Evolutionary conservation across 2,113 vertebrate species (phyloP), one percentile per base, ranked within the genome.

Genomic region (Hystrix brachyura): DNA sequence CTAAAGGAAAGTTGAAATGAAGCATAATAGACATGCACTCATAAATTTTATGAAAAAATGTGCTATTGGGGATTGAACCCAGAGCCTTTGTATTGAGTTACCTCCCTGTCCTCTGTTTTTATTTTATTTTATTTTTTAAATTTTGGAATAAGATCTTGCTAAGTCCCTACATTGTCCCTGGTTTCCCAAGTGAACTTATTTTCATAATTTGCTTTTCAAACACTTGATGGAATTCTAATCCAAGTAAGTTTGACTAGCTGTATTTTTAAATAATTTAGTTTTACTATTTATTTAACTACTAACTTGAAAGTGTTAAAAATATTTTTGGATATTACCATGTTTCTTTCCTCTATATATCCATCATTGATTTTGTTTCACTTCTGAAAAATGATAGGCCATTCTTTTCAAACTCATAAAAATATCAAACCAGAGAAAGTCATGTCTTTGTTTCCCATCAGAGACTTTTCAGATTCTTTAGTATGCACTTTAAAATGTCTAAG

Each of bases 121-220:
- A 38, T 23, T 72, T 72, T 65, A 65, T 65, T 65, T 65, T 29
- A 32, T 32, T 64, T 8, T 13, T 74, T 38, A 21, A 46, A 25
- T 46, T 74, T 46, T 46, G 19, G 23, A 25, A 74, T 46, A 46
- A 21, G 71, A 25, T 74, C 21, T 46, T 38, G 25, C 15, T 48
- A 21, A 72, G 19, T 48, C 72, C 13, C 72, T 18, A 53, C 53
- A 3, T 79, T 34, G 48, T 57, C 3, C 69, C 0, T 59, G 15
- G 9, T 27, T 93, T 67, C 38, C n/a, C 0, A 72, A 65, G 62
- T 92, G 11, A 53, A 15, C 55, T 91, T 59, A 90, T 15, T 65
- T 86, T 94, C 23, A 78, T 84, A 93, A 82, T 86, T 91, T 93
- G 12, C 11, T 13, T 79, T 88, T 72, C 43, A 85, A 67, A 57